Base-by-base conservation (phyloP, 2,888 invertebrate genomes). In the Philereme transversata region DNA sequence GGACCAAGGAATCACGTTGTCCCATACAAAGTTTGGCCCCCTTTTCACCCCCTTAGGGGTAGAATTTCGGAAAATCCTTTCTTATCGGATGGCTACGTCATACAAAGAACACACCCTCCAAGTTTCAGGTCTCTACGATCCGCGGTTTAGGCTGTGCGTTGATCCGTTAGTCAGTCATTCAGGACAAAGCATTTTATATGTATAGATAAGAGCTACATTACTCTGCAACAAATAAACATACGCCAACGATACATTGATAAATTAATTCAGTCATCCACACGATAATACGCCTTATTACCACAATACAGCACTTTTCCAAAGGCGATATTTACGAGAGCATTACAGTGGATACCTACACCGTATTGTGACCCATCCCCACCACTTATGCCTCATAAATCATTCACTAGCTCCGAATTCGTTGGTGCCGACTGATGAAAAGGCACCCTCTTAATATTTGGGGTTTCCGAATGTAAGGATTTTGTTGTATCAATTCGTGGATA, bases 351-450 rank as follows among this genome's bases (percentile, higher is more conserved):
- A 53, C 58, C 51, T 63, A 51, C 58, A 50, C 55, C 43, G 55
- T 69, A 75, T 75, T 74, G 75, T 76, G 70, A 52, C 51, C 64
- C 69, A 67, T 67, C 69, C 72, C 68, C 69, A 65, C 73, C 75
- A 78, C 76, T 79, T 79, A 76, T 77, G 72, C 68, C 77, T 77
- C 80, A 79, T 83, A 82, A 83, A 83, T 83, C 82, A 83, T 81
- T 80, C 82, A 79, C 74, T 70, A 72, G 73, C 73, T 77, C 81
- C 78, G 80, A 81, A 81, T 82, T 83, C 80, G 82, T 78, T 77
- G 75, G 73, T 73, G 73, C 70, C 68, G 76, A 73, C 78, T 81
- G 82, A 82, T 83, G 82, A 82, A 83, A 82, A 75, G 79, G 72
- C 73, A 64, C 70, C 72, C 67, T 72, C 74, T 75, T 78, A 77